Conservation (phyloP, 2,113 vertebrate genomes). For the Gavia stellata region DNA sequence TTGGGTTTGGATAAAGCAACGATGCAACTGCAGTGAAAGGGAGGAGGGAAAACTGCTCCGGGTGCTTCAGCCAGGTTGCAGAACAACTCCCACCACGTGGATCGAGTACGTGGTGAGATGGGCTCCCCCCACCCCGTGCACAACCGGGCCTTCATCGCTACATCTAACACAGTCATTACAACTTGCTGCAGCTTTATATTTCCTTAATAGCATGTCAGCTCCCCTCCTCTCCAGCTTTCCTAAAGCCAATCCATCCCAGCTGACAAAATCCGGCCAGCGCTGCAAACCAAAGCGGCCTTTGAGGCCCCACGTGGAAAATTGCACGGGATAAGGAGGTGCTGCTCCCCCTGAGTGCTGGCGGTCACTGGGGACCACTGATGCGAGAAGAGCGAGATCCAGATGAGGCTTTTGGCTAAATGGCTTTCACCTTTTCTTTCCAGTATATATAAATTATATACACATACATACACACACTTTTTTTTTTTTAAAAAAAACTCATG, state of each 20-base stretch:
- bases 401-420: not conserved
- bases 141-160: fast-evolving
- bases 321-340: not conserved
- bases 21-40: not conserved
- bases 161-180: not conserved
- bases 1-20: not conserved
- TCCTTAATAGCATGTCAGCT: not conserved
- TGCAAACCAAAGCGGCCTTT: not conserved
- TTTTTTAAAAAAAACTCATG: not conserved
- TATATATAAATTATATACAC: not conserved
- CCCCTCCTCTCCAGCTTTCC: not conserved
- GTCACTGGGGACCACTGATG: not conserved
- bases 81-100: not conserved
- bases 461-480: not conserved
- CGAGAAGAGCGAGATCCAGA: not conserved
- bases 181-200: not conserved
- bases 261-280: not conserved
- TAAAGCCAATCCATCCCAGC: not conserved
- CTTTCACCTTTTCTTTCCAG: not conserved
- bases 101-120: fast-evolving
- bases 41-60: not conserved
- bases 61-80: not conserved
- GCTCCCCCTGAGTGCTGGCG: not conserved
- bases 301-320: fast-evolving
- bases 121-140: not conserved